A percentile compares a stretch with the other conserved stretches of the same genome.
Conservation (phyloP, 37 sponge, comb jelly and placozoan genomes). For the Oopsacas minuta region DNA sequence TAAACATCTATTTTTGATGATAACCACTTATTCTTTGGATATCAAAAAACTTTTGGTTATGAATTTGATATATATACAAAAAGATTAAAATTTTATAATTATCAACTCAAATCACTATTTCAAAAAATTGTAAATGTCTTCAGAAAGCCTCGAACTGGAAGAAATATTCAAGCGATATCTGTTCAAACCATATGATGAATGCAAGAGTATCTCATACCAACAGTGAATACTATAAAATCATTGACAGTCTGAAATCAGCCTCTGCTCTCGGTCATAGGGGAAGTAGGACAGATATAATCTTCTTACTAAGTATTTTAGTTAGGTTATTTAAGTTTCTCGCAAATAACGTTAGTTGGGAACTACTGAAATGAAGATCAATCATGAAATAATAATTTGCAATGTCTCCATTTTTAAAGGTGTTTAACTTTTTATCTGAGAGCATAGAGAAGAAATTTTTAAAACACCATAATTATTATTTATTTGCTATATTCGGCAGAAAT, state of each 20-base stretch:
- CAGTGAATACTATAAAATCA: slow-evolving; percentile 19
- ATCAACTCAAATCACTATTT: neutral
- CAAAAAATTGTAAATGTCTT: neutral
- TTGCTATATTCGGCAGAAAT: neutral
- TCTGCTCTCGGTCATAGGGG: neutral
- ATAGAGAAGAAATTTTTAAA: too few species aligned
- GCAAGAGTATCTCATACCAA: too few species aligned
- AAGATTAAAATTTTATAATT: neutral
- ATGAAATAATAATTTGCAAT: too few species aligned
- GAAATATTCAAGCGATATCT: slow-evolving; percentile 10
- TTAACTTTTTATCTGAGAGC: too few species aligned
- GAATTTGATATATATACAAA: slow-evolving; percentile 13
- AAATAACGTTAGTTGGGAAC: neutral
- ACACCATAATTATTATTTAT: neutral
- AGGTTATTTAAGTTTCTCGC: neutral
- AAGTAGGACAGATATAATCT: neutral
- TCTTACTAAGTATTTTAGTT: too few species aligned
- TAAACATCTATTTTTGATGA: slow-evolving; percentile 1
- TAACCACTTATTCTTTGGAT: neutral
- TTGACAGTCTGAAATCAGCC: slow-evolving; percentile 1
- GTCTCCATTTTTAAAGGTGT: too few species aligned
- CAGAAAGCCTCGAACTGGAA: slow-evolving; percentile 14
- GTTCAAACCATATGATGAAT: neutral
- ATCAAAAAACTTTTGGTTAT: neutral
- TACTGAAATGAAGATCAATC: too few species aligned